Evolutionary conservation across 2,113 vertebrate species (phyloP).

Genomic region (Phylloscopus whistleri): DNA sequence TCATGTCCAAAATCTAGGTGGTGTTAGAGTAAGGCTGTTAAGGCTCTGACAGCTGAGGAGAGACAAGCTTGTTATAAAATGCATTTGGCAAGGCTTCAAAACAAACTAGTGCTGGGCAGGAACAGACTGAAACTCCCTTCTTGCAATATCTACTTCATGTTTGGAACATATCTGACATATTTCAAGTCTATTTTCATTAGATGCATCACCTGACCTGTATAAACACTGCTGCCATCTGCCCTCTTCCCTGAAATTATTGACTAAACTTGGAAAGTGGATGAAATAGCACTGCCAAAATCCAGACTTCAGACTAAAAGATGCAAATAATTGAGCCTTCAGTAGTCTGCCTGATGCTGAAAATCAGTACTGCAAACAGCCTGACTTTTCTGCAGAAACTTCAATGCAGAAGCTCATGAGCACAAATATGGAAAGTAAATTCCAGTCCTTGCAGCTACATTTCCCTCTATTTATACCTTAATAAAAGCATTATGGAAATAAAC

Average conservation of each 20-base stretch:
- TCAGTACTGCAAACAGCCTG: background rate
- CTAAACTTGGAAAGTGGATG: background rate
- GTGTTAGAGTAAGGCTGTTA: background rate
- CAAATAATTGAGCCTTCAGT: background rate
- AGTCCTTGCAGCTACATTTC: background rate
- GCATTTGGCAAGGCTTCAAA: background rate
- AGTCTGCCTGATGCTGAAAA: background rate
- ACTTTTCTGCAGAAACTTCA: background rate
- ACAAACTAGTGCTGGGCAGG: background rate
- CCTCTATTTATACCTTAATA: background rate
- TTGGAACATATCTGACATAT: background rate
- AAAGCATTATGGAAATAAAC: slow-evolving; percentile 13
- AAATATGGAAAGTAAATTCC: background rate
- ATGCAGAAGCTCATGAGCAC: background rate
- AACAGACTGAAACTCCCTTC: background rate
- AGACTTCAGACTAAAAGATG: background rate
- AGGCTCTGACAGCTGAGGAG: background rate
- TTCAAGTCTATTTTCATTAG: background rate
- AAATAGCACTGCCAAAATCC: background rate
- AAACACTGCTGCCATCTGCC: background rate
- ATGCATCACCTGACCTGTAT: background rate
- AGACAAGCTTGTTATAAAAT: background rate
- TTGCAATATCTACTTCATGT: background rate
- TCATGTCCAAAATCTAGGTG: background rate
- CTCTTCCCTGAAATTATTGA: background rate